These are phyloP conservation scores for Aurelia aurita DNA, from an alignment of 30 jellyfish, hydroid and myxozoan species.

Conservation along the genomic window DNA sequence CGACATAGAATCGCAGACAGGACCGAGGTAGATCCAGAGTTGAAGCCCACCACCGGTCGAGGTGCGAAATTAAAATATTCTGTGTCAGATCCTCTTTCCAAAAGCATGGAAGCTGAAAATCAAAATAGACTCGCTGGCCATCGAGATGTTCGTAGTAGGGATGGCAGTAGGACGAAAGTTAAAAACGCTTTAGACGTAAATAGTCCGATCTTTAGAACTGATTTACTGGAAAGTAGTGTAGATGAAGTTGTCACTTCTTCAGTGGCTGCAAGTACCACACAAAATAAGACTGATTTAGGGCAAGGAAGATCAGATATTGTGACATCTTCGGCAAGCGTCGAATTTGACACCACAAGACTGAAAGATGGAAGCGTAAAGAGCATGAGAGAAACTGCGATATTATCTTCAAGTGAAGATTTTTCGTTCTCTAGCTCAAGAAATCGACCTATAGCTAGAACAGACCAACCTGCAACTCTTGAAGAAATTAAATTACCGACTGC, in stretches of 20 bases:
- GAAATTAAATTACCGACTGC: slow-evolving; percentile 35
- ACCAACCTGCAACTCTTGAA: slow-evolving; percentile 34
- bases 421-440: slow-evolving; percentile 35
- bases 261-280: background rate
- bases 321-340: slow-evolving; percentile 20
- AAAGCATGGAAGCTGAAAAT: background rate
- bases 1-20: slow-evolving; percentile 46
- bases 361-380: slow-evolving; percentile 15
- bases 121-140: background rate
- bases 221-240: slow-evolving; percentile 31
- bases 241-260: slow-evolving; percentile 15
- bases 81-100: slow-evolving; percentile 53
- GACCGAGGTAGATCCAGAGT: slow-evolving; percentile 30
- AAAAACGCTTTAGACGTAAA: background rate
- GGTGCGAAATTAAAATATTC: slow-evolving; percentile 38
- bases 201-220: slow-evolving; percentile 24
- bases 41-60: slow-evolving; percentile 1
- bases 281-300: background rate
- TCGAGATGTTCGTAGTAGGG: background rate
- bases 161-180: background rate
- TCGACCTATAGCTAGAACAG: slow-evolving; percentile 67
- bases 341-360: slow-evolving; percentile 34
- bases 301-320: no score
- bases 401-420: slow-evolving; percentile 68
- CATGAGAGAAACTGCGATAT: slow-evolving; percentile 70